phyloP scores from a whole-genome alignment of 1,140 invertebrate species.

The Drosophila trapezifrons region DNA sequence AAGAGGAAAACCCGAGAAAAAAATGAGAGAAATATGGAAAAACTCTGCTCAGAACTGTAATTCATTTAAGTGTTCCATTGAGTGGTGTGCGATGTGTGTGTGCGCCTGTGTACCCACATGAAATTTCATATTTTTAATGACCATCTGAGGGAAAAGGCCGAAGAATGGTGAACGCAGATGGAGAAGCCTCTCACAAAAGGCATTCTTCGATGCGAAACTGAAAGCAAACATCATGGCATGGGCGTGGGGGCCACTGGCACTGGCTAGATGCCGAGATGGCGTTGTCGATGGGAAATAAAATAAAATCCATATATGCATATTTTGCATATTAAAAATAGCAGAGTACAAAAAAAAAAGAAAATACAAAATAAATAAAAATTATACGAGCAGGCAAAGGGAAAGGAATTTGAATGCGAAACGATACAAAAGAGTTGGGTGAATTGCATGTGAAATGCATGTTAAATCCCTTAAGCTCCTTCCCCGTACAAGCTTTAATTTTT shows the following conservation, averaged over 20 bases:
- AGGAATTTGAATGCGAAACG: slow-evolving; percentile 30
- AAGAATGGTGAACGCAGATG: slow-evolving; percentile 2
- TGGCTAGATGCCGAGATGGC: too few species aligned
- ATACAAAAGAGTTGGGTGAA: slow-evolving; percentile 7
- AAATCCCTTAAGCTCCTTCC: not conserved
- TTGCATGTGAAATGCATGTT: not conserved
- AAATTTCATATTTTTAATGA: slow-evolving; percentile 79
- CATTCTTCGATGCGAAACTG: slow-evolving; percentile 43
- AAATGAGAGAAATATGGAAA: slow-evolving; percentile 6
- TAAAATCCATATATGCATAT: slow-evolving; percentile 52
- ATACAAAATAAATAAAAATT: not conserved
- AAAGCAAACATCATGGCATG: slow-evolving; percentile 36
- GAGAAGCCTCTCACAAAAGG: slow-evolving; percentile 31
- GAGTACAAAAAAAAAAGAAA: not conserved
- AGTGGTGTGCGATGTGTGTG: slow-evolving; percentile 31
- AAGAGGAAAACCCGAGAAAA: not conserved
- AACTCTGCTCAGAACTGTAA: slow-evolving; percentile 53
- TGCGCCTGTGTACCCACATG: slow-evolving; percentile 34
- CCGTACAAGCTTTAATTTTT: slow-evolving; percentile 12
- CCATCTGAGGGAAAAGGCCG: slow-evolving; percentile 32
- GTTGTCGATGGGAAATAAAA: slow-evolving; percentile 26
- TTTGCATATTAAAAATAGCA: slow-evolving; percentile 38
- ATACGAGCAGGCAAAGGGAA: not conserved
- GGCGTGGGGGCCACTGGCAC: slow-evolving; percentile 12
- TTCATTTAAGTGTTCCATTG: slow-evolving; percentile 67